A percentile compares a stretch with the other conserved stretches of the same genome.
These are phyloP conservation scores for Pangasius sanitwongsei DNA, from an alignment of 2,797 vertebrate genomes.

Conservation along the genomic window DNA sequence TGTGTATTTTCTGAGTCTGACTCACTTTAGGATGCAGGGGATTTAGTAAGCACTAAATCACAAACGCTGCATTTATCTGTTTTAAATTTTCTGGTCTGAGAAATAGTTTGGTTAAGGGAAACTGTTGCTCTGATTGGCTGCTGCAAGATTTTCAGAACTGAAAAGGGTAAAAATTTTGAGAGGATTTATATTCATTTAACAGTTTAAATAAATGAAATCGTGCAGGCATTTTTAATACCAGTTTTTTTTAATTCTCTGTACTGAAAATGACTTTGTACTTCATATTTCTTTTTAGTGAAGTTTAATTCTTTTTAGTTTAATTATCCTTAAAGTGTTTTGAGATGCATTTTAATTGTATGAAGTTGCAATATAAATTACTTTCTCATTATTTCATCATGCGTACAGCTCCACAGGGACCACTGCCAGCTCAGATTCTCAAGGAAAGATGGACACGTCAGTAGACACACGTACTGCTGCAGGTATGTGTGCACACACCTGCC, in stretches of 20 bases:
- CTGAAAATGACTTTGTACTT: no score
- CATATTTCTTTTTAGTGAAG: neutral
- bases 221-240: neutral
- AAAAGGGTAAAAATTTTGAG: neutral
- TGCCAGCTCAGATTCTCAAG: constrained; percentile 65
- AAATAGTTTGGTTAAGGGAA: neutral
- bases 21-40: neutral
- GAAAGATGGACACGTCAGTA: constrained; percentile 32
- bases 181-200: neutral
- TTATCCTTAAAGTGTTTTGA: neutral
- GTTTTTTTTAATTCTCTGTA: no score
- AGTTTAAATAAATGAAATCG: neutral
- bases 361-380: no score
- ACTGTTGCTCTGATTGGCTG: neutral
- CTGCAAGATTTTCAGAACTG: neutral
- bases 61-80: neutral
- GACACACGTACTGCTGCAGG: neutral
- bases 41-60: neutral
- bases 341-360: neutral
- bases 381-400: neutral
- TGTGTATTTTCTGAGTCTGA: neutral
- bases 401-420: constrained; percentile 54
- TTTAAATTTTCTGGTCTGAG: neutral
- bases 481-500: constrained; percentile 12
- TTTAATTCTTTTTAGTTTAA: neutral